Evolutionary conservation across 2,888 invertebrate species (phyloP).

Genomic region (Latheticus oryzae): DNA sequence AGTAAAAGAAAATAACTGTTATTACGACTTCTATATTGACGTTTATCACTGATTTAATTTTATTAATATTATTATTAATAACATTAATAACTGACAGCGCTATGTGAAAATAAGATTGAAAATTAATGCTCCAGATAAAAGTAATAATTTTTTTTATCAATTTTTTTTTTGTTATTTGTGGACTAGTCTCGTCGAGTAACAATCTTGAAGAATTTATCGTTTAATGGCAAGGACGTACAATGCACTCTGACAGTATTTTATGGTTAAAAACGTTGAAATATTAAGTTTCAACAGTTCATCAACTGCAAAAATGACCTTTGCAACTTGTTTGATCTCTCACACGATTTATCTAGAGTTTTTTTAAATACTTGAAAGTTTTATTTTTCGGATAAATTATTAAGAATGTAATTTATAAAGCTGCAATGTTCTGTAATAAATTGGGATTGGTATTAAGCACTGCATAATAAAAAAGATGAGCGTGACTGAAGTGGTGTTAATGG

Average conservation of each 20-base stretch:
- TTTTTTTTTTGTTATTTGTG: too few relatives aligned
- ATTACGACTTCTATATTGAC: constrained; percentile 15
- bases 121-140: constrained; percentile 9
- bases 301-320: constrained; percentile 2
- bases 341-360: too few relatives aligned
- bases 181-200: constrained; percentile 14
- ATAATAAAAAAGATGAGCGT: too few relatives aligned
- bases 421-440: too few relatives aligned
- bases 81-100: constrained; percentile 5
- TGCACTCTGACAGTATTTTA: constrained; percentile 29
- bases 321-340: too few relatives aligned
- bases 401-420: too few relatives aligned
- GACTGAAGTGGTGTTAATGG: too few relatives aligned
- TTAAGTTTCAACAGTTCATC: constrained; percentile 11
- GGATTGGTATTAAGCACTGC: too few relatives aligned
- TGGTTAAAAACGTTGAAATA: neutral
- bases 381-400: too few relatives aligned
- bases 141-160: too few relatives aligned
- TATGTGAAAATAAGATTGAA: neutral
- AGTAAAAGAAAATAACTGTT: constrained; percentile 12
- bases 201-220: constrained; percentile 19
- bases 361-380: too few relatives aligned
- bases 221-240: constrained; percentile 41
- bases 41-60: too few relatives aligned
- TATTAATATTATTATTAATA: constrained; percentile 12